Conservation (phyloP, 2,888 invertebrate genomes). For the Elmis aenea region DNA sequence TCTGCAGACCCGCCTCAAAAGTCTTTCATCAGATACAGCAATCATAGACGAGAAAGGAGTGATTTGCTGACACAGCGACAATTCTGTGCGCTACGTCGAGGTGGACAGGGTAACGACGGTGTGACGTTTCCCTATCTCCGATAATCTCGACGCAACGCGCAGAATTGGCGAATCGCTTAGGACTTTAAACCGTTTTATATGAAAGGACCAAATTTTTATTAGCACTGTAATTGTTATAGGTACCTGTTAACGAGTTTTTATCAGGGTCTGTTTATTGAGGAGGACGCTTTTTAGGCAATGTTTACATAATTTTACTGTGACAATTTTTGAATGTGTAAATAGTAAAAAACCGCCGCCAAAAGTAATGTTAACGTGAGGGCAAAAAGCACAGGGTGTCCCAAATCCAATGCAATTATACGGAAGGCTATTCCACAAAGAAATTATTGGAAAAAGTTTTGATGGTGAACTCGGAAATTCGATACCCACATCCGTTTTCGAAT, state of each 20-base stretch:
- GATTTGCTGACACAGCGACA: constrained; percentile 94
- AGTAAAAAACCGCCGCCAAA: too few species aligned
- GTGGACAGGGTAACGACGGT: constrained; percentile 87
- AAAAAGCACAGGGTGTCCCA: too few species aligned
- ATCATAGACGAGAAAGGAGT: constrained; percentile 83
- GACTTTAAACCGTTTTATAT: constrained; percentile 20
- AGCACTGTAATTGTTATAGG: constrained; percentile 32
- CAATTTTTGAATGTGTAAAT: too few species aligned
- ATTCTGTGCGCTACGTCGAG: constrained; percentile 90
- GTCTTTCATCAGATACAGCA: constrained; percentile 73
- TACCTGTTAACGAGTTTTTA: constrained; percentile 30
- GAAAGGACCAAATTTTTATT: constrained; percentile 26
- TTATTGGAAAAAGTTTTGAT: too few species aligned
- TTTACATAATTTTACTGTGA: too few species aligned
- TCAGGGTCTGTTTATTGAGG: neutral
- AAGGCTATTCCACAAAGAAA: too few species aligned
- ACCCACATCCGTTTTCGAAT: too few species aligned
- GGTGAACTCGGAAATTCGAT: too few species aligned
- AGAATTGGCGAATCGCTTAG: constrained; percentile 34
- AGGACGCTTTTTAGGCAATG: too few species aligned
- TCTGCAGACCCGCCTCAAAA: constrained; percentile 73
- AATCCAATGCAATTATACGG: too few species aligned
- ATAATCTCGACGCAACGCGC: constrained; percentile 31
- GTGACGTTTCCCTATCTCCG: constrained; percentile 53
- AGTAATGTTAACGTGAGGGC: too few species aligned